These are phyloP conservation scores for Buceros bicornis DNA, from an alignment of 2,797 vertebrate genomes.

Conservation along the genomic window DNA sequence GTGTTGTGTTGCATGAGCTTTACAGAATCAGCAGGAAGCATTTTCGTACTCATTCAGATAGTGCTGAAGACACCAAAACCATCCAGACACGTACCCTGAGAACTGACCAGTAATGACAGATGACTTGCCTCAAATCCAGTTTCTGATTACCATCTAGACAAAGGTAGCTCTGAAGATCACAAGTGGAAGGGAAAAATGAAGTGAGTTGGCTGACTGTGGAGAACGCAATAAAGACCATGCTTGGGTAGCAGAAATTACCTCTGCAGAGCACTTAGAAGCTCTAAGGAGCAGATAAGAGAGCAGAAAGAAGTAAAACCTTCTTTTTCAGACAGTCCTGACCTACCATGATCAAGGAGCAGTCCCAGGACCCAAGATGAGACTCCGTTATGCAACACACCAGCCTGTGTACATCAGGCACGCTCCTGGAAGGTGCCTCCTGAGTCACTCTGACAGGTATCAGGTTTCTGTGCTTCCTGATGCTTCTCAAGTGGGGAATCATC, in stretches of 20 bases:
- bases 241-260: not conserved
- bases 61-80: not conserved
- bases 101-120: not conserved
- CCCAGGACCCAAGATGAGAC: not conserved
- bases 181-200: not conserved
- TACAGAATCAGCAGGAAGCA: not conserved
- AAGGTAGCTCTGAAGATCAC: not conserved
- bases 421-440: not conserved
- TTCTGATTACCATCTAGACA: not conserved
- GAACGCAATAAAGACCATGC: not conserved
- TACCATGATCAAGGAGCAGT: not conserved
- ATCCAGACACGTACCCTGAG: not conserved
- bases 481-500: not conserved
- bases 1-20: fast-evolving
- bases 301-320: not conserved
- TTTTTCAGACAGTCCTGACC: not conserved
- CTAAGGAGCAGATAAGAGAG: not conserved
- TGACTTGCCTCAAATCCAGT: not conserved
- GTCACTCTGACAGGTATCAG: not conserved
- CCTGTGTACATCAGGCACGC: fast-evolving
- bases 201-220: not conserved
- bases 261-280: not conserved
- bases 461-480: not conserved
- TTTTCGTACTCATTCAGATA: not conserved
- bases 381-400: not conserved